A percentile compares a stretch with the other conserved stretches of the same genome.
Conservation (phyloP, 1,140 invertebrate genomes). For the Platyscapa corneri region DNA sequence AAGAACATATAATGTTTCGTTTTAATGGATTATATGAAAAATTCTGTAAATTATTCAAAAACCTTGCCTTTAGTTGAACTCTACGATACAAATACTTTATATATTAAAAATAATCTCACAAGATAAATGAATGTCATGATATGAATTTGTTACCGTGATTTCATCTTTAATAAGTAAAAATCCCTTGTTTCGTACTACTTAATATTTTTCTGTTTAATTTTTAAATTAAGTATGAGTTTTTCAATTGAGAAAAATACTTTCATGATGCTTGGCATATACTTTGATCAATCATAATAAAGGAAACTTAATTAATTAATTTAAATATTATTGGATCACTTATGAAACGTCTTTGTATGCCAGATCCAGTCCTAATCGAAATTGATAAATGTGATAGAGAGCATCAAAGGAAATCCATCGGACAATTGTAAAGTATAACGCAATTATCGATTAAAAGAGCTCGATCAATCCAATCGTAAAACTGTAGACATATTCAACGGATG, state of each 20-base stretch:
- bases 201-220: background rate
- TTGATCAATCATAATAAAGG: no score
- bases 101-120: background rate
- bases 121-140: no score
- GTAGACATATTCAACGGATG: background rate
- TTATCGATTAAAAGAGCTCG: background rate
- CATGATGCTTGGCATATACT: background rate
- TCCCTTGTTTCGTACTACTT: background rate
- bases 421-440: background rate
- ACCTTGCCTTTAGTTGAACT: background rate
- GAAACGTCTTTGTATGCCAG: background rate
- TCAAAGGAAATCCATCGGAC: no score
- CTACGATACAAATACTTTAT: background rate
- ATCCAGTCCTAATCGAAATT: background rate
- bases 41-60: background rate
- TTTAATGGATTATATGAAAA: conserved; percentile 8
- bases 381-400: background rate
- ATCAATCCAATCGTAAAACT: background rate
- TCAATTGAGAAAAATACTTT: no score
- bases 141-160: no score
- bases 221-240: no score
- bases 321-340: no score
- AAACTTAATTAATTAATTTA: no score
- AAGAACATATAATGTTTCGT: background rate
- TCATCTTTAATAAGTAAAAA: no score